A percentile compares a stretch with the other conserved stretches of the same genome.
phyloP scores from a whole-genome alignment of 2,888 invertebrate genomes.

The Mermis nigrescens region DNA sequence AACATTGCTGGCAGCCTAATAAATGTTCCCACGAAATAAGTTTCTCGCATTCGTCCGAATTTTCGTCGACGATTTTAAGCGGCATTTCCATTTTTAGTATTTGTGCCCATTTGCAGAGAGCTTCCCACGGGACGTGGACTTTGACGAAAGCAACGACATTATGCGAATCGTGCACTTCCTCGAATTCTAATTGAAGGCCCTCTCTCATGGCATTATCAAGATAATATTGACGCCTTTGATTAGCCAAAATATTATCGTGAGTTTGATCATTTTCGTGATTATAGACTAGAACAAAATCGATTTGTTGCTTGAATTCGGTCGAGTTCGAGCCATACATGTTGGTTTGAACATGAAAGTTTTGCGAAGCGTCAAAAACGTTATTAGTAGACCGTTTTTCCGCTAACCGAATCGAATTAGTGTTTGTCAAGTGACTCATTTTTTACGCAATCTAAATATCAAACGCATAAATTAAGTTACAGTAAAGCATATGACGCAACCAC shows the following conservation, averaged over 20 bases:
- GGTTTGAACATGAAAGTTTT: too few species aligned
- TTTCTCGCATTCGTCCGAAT: neutral
- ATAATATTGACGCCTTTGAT: neutral
- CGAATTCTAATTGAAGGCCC: neutral
- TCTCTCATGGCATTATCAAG: neutral
- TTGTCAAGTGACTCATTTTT: too few species aligned
- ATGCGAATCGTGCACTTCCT: neutral
- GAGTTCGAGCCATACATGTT: too few species aligned
- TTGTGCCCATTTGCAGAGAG: neutral
- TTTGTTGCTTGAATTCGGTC: too few species aligned
- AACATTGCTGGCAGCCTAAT: neutral
- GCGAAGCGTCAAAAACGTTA: too few species aligned
- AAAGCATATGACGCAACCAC: too few species aligned
- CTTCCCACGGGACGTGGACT: neutral
- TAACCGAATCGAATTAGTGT: too few species aligned
- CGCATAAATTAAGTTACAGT: too few species aligned
- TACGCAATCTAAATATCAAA: too few species aligned
- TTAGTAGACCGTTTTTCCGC: too few species aligned
- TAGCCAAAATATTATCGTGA: neutral
- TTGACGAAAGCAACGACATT: neutral
- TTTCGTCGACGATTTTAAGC: neutral
- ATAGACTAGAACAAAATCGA: neutral
- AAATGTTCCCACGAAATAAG: neutral
- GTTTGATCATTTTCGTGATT: neutral
- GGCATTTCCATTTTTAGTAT: conserved; percentile 4